Evolutionary conservation across 2,113 vertebrate species (phyloP).

Genomic region (Emydocephalus ijimae): DNA sequence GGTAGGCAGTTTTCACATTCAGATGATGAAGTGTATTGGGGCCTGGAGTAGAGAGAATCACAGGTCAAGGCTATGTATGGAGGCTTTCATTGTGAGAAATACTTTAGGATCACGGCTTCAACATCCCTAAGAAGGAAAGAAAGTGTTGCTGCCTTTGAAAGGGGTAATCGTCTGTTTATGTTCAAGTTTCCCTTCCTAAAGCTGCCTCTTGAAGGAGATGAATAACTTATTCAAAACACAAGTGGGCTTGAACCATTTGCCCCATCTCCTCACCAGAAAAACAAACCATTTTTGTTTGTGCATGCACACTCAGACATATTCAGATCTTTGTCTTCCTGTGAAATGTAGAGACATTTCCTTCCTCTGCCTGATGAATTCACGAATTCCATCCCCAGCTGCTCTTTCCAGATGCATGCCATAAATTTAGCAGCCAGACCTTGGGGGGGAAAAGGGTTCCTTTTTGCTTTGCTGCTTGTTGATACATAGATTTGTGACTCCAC

Average conservation of each 20-base stretch:
- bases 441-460: background rate
- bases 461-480: background rate
- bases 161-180: background rate
- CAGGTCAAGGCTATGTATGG: background rate
- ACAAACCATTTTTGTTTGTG: background rate
- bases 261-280: background rate
- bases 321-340: background rate
- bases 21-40: background rate
- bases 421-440: background rate
- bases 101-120: too few relatives aligned
- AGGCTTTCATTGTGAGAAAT: background rate
- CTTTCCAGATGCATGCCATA: background rate
- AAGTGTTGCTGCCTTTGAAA: background rate
- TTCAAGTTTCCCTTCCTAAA: too few relatives aligned
- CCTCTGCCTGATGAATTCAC: background rate
- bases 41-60: background rate
- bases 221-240: background rate
- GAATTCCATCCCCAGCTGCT: background rate
- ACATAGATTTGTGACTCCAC: background rate
- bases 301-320: background rate
- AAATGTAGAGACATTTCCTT: background rate
- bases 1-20: background rate
- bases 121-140: background rate
- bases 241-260: background rate
- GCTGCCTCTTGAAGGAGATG: background rate